Base-by-base conservation (phyloP, 1,140 invertebrate species). In the Apis florea region DNA sequence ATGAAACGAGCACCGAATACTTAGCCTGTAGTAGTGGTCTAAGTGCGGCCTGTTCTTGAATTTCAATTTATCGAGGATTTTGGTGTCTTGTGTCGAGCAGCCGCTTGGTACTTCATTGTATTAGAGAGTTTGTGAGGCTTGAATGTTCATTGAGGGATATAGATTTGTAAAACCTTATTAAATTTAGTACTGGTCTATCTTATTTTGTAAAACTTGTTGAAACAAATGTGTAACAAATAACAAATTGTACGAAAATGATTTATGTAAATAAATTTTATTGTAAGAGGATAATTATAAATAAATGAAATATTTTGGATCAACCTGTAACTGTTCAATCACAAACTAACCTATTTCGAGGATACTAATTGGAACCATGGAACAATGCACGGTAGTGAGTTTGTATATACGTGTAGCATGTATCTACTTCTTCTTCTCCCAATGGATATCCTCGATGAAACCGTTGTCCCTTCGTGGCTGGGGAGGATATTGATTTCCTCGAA, bases 401-500 rank as follows among this genome's bases (percentile, higher is more conserved):
- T 17, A 21, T 17, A 21, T 15, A 26, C 21, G 31, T 21, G 26
- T 24, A n/a, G 24, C 11, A n/a, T 15, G 24, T 82, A 67, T n/a
- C 56, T 24, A 21, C n/a, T 54, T 64, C 31, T 40, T 40, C 31
- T 40, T 54, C 31, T 68, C 53, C 53, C 61, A 54, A 40, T 26
- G 63, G 12, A 63, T 26, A 51, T 64, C 54, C 76, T 66, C 56
- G 70, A 54, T 56, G 49, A 21, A 51, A 51, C 51, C 24, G 71
- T 31, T 26, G 70, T 82, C 59, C 66, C 75, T 59, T 72, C 61
- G 53, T 75, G 79, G 70, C 83, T 81, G 53, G 77, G 83, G 75
- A 67, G 56, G 71, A 83, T 88, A 89, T 89, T 89, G 88, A 88
- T 89, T 89, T 89, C 77, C 82, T 83, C 72, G 83, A 87, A 89